A percentile compares a stretch with the other conserved stretches of the same genome.
phyloP scores from a whole-genome alignment of 2,113 vertebrate genomes.

The Oreocharis arfaki region DNA sequence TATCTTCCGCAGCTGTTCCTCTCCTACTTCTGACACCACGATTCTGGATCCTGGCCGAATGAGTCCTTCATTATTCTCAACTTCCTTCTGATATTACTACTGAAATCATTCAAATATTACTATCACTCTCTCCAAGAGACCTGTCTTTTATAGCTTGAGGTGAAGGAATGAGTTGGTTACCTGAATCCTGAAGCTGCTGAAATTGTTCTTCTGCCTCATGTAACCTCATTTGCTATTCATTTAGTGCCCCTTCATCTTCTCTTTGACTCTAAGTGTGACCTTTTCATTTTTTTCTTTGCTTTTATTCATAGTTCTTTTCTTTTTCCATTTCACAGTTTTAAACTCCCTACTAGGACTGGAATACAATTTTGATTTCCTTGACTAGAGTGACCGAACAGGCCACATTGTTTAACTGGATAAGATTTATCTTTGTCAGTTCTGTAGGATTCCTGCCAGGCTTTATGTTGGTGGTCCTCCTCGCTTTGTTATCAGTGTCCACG shows the following conservation, averaged over 20 bases:
- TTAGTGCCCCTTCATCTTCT: not conserved
- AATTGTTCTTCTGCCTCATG: not conserved
- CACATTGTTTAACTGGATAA: not conserved
- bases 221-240: not conserved
- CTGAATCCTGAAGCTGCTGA: not conserved
- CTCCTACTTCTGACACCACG: not conserved
- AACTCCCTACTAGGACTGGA: not conserved
- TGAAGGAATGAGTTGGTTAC: not conserved
- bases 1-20: not conserved
- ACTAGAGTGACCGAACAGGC: not conserved
- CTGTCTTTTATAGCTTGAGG: not conserved
- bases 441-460: not conserved
- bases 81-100: not conserved
- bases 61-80: not conserved
- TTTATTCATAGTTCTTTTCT: not conserved
- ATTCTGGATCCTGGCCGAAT: not conserved
- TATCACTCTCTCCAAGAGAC: not conserved
- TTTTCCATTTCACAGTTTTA: not conserved
- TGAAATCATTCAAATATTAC: not conserved
- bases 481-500: not conserved
- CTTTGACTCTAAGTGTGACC: not conserved
- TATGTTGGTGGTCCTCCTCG: fast-evolving
- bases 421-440: not conserved
- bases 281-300: not conserved
- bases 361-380: not conserved